Conservation (phyloP, 2,113 vertebrate species). For the Ceratotherium simum region DNA sequence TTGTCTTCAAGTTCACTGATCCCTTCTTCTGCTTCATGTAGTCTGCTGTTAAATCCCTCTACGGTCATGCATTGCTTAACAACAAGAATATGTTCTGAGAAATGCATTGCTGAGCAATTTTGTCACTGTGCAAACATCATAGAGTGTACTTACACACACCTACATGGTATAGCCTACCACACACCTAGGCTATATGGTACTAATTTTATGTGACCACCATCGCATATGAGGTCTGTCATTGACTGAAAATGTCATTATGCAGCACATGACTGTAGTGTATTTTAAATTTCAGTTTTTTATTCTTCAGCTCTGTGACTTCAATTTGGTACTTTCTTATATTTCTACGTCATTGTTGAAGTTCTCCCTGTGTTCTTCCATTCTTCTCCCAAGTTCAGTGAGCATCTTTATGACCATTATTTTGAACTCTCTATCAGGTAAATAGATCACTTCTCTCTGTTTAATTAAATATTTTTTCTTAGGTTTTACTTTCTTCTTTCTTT, state of each 20-base stretch:
- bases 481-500: not conserved
- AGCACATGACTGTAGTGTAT: not conserved
- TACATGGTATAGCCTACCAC: no score
- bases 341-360: not conserved
- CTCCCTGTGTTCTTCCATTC: not conserved
- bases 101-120: no score
- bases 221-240: no score
- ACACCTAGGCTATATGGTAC: no score
- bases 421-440: not conserved
- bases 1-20: not conserved
- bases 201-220: no score
- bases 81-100: no score
- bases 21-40: not conserved
- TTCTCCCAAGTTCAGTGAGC: not conserved
- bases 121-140: no score
- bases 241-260: no score
- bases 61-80: no score
- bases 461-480: not conserved
- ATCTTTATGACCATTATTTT: not conserved
- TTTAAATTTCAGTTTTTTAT: not conserved
- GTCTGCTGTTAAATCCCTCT: not conserved
- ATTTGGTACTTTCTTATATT: not conserved
- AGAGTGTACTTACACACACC: no score
- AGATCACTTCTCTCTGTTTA: not conserved
- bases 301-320: not conserved